phyloP scores from a whole-genome alignment of 2,797 vertebrate genomes.

The Threskiornis aethiopicus region DNA sequence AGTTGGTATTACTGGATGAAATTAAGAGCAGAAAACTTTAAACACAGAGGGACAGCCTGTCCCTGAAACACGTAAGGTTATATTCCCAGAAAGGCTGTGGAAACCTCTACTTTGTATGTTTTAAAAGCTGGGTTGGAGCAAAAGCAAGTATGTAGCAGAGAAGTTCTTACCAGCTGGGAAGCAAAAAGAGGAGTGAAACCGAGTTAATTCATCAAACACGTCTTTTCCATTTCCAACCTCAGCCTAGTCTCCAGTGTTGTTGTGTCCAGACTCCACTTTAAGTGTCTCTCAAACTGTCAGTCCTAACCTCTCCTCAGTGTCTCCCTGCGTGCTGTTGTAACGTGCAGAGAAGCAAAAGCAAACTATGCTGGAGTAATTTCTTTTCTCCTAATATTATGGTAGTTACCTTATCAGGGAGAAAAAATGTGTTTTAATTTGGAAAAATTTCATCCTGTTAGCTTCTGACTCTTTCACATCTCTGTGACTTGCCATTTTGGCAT shows the following conservation, averaged over 20 bases:
- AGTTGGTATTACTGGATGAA: background rate
- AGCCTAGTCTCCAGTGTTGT: background rate
- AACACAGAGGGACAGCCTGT: background rate
- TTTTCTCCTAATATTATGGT: background rate
- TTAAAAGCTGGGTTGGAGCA: background rate
- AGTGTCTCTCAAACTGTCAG: background rate
- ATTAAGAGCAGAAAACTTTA: background rate
- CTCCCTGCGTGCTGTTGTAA: background rate
- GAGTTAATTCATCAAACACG: background rate
- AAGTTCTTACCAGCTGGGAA: background rate
- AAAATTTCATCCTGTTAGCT: background rate
- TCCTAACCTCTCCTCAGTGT: background rate
- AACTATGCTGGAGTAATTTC: background rate
- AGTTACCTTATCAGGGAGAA: background rate
- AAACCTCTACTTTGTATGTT: background rate
- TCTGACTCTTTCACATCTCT: background rate
- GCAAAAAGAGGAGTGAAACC: background rate
- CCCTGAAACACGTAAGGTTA: rapidly evolving
- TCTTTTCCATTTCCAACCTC: background rate
- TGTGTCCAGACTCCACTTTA: background rate
- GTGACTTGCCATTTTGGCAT: background rate
- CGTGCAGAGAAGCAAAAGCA: background rate
- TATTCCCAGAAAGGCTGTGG: background rate
- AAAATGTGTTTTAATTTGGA: background rate
- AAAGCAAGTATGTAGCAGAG: background rate